Evolutionary conservation across 2,888 invertebrate genomes (phyloP).

Genomic region (Lasioglossum oenotherae): DNA sequence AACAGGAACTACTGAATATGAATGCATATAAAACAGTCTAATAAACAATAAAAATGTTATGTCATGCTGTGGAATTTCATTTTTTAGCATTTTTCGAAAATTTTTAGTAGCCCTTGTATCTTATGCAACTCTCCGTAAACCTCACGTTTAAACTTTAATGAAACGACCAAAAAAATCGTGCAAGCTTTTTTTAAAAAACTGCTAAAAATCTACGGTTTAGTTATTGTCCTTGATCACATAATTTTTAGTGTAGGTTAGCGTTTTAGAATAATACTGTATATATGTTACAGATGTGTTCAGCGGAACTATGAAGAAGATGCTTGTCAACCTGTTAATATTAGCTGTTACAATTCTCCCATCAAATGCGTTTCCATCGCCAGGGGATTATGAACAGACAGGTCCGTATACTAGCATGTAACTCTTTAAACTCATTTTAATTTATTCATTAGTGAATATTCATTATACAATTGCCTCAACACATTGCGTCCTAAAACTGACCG

Average conservation of each 20-base stretch:
- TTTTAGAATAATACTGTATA: background rate
- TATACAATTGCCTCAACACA: background rate
- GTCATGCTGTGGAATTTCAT: no score
- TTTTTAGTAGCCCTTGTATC: background rate
- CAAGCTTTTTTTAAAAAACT: background rate
- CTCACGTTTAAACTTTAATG: background rate
- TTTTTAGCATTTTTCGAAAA: no score
- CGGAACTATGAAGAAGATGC: conserved; percentile 22
- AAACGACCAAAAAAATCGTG: background rate
- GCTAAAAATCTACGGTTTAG: no score
- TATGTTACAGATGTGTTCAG: conserved; percentile 24
- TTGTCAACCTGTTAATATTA: conserved; percentile 42
- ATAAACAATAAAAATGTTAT: no score
- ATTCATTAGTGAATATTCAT: background rate
- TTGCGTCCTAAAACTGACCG: background rate
- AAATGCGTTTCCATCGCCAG: conserved; percentile 44
- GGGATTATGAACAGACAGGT: conserved; percentile 28
- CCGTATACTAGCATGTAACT: conserved; percentile 5
- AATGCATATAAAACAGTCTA: background rate
- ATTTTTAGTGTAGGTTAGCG: background rate
- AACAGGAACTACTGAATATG: background rate
- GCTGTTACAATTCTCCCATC: conserved; percentile 21
- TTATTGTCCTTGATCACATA: background rate
- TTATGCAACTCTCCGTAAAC: background rate
- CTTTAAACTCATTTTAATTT: background rate